Evolutionary conservation across 2,113 vertebrate genomes (phyloP).

Genomic region (Podiceps cristatus): DNA sequence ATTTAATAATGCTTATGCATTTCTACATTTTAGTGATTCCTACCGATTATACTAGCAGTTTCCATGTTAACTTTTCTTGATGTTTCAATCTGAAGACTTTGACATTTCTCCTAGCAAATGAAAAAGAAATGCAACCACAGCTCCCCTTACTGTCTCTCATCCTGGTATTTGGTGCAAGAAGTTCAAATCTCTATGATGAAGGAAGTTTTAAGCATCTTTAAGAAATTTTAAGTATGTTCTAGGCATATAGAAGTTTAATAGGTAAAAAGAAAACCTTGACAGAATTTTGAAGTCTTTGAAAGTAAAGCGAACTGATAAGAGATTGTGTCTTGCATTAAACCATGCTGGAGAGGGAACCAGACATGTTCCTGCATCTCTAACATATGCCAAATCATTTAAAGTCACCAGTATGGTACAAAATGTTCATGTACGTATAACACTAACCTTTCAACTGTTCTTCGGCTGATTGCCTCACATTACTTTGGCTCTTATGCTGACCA

Average conservation of each 20-base stretch:
- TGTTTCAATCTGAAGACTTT: not conserved
- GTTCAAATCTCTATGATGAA: not conserved
- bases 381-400: not conserved
- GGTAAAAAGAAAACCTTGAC: not conserved
- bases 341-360: not conserved
- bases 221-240: not conserved
- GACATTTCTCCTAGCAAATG: not conserved
- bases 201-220: not conserved
- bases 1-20: not conserved
- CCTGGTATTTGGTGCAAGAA: not conserved
- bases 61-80: not conserved
- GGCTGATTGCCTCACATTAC: not conserved
- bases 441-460: not conserved
- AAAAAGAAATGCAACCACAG: not conserved
- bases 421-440: not conserved
- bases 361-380: not conserved
- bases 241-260: not conserved
- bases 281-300: not conserved
- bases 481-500: not conserved
- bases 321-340: not conserved
- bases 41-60: not conserved
- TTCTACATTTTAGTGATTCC: not conserved
- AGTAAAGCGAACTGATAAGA: not conserved
- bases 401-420: not conserved
- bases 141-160: not conserved